A percentile compares a stretch with the other conserved stretches of the same genome.
Conservation (phyloP, 2,888 invertebrate genomes). For the Microplitis manilae region DNA sequence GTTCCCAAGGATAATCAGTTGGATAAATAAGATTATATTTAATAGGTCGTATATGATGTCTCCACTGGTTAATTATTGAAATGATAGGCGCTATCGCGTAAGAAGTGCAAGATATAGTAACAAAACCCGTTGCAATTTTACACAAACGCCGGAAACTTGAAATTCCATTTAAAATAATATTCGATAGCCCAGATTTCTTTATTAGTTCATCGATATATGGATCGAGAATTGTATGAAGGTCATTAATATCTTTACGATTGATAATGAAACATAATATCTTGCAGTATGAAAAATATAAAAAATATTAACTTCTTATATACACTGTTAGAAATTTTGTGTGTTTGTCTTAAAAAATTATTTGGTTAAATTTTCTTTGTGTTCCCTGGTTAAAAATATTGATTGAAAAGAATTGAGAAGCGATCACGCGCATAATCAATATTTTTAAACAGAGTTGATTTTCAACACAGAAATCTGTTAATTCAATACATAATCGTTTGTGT, state of each 20-base stretch:
- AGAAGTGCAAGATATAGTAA: neutral
- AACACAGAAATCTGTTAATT: no score
- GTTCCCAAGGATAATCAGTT: slow-evolving; percentile 48
- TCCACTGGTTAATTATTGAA: slow-evolving; percentile 26
- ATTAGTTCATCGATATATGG: slow-evolving; percentile 28
- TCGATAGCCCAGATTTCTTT: neutral
- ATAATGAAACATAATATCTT: slow-evolving; percentile 22
- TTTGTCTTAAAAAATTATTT: no score
- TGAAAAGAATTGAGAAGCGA: no score
- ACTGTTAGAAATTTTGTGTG: no score
- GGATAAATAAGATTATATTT: slow-evolving; percentile 43
- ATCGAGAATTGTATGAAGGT: slow-evolving; percentile 25
- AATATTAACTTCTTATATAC: neutral
- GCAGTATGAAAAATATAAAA: neutral
- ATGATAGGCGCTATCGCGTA: slow-evolving; percentile 24
- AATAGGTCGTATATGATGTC: slow-evolving; percentile 20
- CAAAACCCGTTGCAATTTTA: neutral
- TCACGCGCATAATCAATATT: no score
- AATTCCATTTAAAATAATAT: neutral
- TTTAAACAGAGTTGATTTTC: no score
- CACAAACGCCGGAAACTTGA: slow-evolving; percentile 4
- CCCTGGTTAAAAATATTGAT: no score
- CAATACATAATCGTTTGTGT: no score
- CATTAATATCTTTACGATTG: slow-evolving; percentile 25
- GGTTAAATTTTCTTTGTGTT: no score